Conservation (phyloP, 1,140 invertebrate genomes). For the Coelopa frigida region DNA sequence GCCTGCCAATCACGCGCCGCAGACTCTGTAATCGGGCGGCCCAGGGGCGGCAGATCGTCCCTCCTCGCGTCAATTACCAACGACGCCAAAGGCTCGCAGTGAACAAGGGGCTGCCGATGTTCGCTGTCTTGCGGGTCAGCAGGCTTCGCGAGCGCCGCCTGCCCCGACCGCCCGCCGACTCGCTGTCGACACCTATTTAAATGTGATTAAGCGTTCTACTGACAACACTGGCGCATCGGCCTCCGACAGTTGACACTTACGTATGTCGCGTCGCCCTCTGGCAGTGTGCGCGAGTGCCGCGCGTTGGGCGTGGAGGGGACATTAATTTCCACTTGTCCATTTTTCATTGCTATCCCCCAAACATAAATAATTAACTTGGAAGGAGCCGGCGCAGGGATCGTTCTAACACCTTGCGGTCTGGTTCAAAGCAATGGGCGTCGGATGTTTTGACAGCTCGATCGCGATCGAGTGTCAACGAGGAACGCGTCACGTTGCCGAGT, state of each 20-base stretch:
- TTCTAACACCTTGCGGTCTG: constrained; percentile 11
- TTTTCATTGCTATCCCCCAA: not conserved
- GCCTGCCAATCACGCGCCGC: too few relatives aligned
- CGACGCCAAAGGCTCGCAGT: too few relatives aligned
- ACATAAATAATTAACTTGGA: constrained; percentile 6
- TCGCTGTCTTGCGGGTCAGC: too few relatives aligned
- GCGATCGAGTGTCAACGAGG: not conserved
- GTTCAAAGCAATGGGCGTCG: constrained; percentile 4
- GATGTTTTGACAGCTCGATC: constrained; percentile 5
- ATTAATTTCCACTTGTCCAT: constrained; percentile 1
- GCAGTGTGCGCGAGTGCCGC: not conserved
- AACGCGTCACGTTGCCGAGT: not conserved
- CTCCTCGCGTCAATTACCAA: too few relatives aligned
- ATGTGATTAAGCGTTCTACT: constrained; percentile 10
- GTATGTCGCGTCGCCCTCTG: not conserved
- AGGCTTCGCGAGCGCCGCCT: constrained; percentile 4
- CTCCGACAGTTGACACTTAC: constrained; percentile 2
- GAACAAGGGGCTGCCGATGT: too few relatives aligned
- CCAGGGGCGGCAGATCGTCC: too few relatives aligned
- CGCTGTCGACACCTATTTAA: constrained; percentile 10
- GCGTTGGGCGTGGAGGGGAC: not conserved
- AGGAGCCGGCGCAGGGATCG: constrained; percentile 1
- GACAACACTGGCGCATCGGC: constrained; percentile 3
- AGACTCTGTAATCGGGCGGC: too few relatives aligned
- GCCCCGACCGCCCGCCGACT: constrained; percentile 2